Evolutionary conservation across 2,797 vertebrate genomes (phyloP), one percentile per base, ranked within the genome.

Genomic region (Caiman crocodilus): DNA sequence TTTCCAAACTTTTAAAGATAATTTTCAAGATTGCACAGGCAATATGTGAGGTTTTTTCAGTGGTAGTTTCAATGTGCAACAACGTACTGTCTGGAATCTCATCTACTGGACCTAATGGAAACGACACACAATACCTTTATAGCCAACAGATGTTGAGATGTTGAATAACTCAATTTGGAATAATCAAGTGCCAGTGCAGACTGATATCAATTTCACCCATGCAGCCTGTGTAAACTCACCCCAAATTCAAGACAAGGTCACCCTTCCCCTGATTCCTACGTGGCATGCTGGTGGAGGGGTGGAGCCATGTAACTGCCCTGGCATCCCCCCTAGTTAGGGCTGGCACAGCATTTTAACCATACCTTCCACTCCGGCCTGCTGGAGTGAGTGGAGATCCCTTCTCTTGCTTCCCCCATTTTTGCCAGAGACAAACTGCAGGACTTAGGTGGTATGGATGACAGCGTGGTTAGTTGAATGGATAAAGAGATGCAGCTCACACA

Each of bases 171-270:
- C 23, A 35, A 17, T 5, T 5, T 28, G 35, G n/a, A 84, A 89
- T 35, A 86, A 79, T 25, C 6, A 55, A 26, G 30, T 63, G 20
- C 81, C 82, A 0, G 7, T 84, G 79, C 80, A 16, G 55, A 32
- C 21, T 67, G 55, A 50, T 64, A 84, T 79, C 71, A 28, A 26
- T 87, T 89, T 79, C 18, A 6, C 78, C 15, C 21, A 1, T 0
- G 16, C 23, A 16, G 30, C 63, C 30, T 73, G 11, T 64, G n/a
- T 79, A 25, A 83, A 42, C 65, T n/a, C 56, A 25, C 25, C 85
- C 69, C 14, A 0, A 73, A 2, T 28, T 74, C 21, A 13, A 0
- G 12, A 5, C 1, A 2, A 82, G 64, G 82, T 13, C 2, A 0
- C 60, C 74, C 42, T 42, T 57, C 8, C 55, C 28, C 2, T 2